Evolutionary conservation across 2,113 vertebrate genomes (phyloP), one percentile per base, ranked within the genome.

Genomic region (Cebus imitator): DNA sequence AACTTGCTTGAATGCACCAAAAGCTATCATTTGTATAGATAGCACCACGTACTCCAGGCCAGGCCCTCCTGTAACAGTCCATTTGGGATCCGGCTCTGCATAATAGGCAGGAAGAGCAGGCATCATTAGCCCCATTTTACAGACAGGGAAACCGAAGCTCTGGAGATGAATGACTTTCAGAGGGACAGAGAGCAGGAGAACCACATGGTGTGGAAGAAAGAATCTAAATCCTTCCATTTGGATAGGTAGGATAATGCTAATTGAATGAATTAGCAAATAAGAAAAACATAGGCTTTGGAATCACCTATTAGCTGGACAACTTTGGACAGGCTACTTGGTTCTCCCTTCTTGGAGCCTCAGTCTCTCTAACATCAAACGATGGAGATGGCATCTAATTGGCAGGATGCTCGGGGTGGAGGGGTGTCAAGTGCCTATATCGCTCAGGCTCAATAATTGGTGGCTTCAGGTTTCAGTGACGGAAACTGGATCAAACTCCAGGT

Each of bases 381-480:
- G 32, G 7, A 14, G 35, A 23, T 1, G 8, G 13, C 17, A 14
- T 43, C 82, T 40, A 5, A 12, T 35, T 8, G 2, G 72, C n/a
- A 43, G 82, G 55, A 25, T 3, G 55, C 32, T 21, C 0, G 8
- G 37, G 12, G 0, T 6, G 75, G 40, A 4, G 18, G 13, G 16
- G 4, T 11, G 2, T 40, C 18, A 1, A 35, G 55, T 48, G 48
- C 76, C 40, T 1, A 14, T 23, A 32, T 30, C 23, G 1, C n/a
- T 32, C 20, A 12, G 73, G 35, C 30, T 50, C 8, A 2, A 1
- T 40, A 25, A 4, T 6, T 57, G n/a, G n/a, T 3, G 83, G 18
- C 48, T 2, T 50, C 83, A 2, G 1, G 13, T 20, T 3, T 13
- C 3, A 14, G 50, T 2, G n/a, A 20, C 11, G n/a, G 37, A 57